Evolutionary conservation across 2,888 invertebrate genomes (phyloP), one percentile per base, ranked within the genome.

Genomic region (Clusia tigrina): DNA sequence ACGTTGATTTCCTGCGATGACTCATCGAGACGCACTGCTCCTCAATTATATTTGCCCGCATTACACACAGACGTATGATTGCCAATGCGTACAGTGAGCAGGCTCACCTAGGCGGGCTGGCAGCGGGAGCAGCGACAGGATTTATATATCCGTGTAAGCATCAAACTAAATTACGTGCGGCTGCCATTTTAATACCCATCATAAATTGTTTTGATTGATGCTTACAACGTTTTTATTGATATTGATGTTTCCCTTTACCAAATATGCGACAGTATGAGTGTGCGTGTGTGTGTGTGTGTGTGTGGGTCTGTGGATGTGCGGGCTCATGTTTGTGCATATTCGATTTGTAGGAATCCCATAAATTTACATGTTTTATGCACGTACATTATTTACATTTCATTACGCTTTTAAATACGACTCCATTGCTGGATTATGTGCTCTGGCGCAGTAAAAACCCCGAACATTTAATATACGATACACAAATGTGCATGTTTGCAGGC

Each of bases 191-290:
- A 67, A 69, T 66, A 64, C 67, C n/a, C 70, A 73, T 70, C 66
- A 68, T 70, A 71, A 69, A 69, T 70, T 67, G 71, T 69, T 62
- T 67, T 69, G 64, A 71, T 71, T 66, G 69, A 73, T 73, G 76
- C 69, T 71, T 70, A 72, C n/a, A 15, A 9, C 12, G 32, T 69
- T 69, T 74, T 71, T 67, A 66, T 69, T 62, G 64, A 42, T 10
- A 42, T 42, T 42, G 10, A 15, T 42, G 6, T 42, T 42, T 15
- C 10, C 6, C n/a, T 42, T 42, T 3, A n/a, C n/a, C 9, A n/a
- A 3, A 3, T 42, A 3, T 42, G 42, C n/a, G n/a, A 6, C 42
- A 42, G 9, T n/a, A 42, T 42, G n/a, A 9, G 32, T 6, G 12
- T 42, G 9, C n/a, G 12, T 42, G 15, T 6, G 42, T 42, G 42